These are phyloP conservation scores for Melanotaenia trifasciata DNA, from an alignment of 2,797 vertebrate genomes.

Conservation along the genomic window DNA sequence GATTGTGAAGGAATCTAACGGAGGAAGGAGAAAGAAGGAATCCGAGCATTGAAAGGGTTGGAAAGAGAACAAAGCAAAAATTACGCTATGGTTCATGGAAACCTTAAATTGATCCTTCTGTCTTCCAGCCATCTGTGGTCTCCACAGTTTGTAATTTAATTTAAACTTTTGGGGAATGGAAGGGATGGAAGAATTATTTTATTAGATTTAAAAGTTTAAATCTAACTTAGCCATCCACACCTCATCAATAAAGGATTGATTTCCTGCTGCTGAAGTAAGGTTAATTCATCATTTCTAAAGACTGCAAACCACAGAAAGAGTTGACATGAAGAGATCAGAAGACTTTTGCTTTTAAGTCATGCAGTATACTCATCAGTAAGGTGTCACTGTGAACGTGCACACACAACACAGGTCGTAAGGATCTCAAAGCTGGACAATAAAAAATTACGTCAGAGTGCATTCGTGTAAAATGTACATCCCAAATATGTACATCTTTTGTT, in stretches of 20 bases:
- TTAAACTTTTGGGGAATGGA: background rate
- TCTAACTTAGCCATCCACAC: background rate
- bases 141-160: background rate
- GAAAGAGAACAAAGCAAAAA: background rate
- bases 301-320: background rate
- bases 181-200: background rate
- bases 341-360: background rate
- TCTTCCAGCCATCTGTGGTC: background rate
- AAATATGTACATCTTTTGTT: background rate
- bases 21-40: background rate
- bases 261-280: constrained; percentile 5
- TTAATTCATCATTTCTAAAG: constrained; percentile 12
- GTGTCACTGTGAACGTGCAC: background rate
- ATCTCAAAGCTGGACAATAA: too few species aligned
- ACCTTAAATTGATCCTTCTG: background rate
- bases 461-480: background rate
- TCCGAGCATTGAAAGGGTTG: constrained; percentile 6
- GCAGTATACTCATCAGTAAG: background rate
- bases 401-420: background rate
- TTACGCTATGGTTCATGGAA: background rate
- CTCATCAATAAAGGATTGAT: constrained; percentile 3
- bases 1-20: constrained; percentile 3
- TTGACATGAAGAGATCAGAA: background rate
- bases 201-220: background rate
- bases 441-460: too few species aligned